A percentile compares a stretch with the other conserved stretches of the same genome.
phyloP scores from a whole-genome alignment of 2,113 vertebrate genomes.

The Sebastes schlegelii region DNA sequence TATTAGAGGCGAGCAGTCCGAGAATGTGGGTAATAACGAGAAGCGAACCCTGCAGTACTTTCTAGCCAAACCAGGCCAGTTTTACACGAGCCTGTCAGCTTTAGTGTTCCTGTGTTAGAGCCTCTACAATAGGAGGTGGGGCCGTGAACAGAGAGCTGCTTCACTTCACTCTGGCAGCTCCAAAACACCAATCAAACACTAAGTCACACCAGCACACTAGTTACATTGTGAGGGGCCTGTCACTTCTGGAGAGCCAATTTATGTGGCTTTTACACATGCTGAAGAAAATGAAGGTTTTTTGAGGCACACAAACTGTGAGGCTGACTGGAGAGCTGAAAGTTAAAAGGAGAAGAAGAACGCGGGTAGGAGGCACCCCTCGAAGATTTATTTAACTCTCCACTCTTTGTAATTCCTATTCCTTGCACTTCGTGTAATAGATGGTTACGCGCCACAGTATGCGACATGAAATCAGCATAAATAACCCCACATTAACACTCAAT shows the following conservation, averaged over 20 bases:
- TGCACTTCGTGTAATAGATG: constrained; percentile 12
- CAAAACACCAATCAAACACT: constrained; percentile 58
- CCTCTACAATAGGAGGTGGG: constrained; percentile 55
- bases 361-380: neutral
- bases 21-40: constrained; percentile 16
- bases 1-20: constrained; percentile 18
- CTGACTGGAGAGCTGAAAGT: constrained; percentile 39
- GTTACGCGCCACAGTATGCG: neutral
- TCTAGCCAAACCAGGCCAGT: constrained; percentile 9
- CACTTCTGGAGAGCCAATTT: constrained; percentile 54
- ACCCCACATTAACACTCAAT: constrained; percentile 40
- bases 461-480: constrained; percentile 14
- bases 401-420: constrained; percentile 33
- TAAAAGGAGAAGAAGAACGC: constrained; percentile 27
- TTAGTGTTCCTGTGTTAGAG: constrained; percentile 78
- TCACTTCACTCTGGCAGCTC: constrained; percentile 53
- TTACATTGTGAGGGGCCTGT: constrained; percentile 54
- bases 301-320: constrained; percentile 15
- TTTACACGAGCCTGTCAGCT: constrained; percentile 65
- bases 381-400: constrained; percentile 44
- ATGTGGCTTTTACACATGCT: constrained; percentile 55
- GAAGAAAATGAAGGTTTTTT: constrained; percentile 49
- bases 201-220: constrained; percentile 50
- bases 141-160: constrained; percentile 46
- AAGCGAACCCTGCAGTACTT: constrained; percentile 3